Percentiles rank a stretch among this genome's conserved stretches.
phyloP scores from a whole-genome alignment of 2,113 vertebrate species.

The Phyllostomus discolor region DNA sequence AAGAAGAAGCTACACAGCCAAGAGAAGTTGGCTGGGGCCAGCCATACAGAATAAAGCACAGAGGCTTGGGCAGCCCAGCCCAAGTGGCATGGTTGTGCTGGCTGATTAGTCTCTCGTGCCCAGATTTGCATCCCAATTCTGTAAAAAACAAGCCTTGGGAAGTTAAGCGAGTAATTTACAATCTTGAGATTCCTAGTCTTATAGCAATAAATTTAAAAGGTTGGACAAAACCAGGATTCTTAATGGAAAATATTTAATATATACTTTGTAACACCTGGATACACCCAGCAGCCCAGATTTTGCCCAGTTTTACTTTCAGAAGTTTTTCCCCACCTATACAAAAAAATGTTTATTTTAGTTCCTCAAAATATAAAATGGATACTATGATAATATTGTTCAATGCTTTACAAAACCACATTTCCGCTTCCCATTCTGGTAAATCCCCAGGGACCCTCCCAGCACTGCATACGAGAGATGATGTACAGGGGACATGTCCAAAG shows the following conservation, averaged over 20 bases:
- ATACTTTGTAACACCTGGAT: neutral
- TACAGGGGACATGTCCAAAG: neutral
- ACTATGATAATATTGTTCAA: neutral
- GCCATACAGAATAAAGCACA: neutral
- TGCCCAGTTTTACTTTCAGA: neutral
- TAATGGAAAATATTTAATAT: neutral
- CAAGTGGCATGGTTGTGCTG: neutral
- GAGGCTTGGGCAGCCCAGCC: neutral
- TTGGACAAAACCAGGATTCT: neutral
- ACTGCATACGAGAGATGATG: neutral
- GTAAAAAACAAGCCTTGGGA: neutral
- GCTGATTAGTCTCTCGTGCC: neutral
- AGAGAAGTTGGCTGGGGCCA: neutral
- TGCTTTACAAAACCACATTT: neutral
- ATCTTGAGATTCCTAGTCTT: neutral
- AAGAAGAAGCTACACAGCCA: neutral
- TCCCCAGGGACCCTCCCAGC: neutral
- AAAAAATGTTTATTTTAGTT: neutral
- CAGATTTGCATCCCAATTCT: neutral
- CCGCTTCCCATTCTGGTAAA: neutral
- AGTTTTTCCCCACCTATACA: neutral
- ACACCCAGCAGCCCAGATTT: neutral
- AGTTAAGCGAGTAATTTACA: neutral
- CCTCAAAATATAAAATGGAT: neutral
- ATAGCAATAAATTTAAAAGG: neutral